Base-by-base conservation (phyloP, 2,888 invertebrate species). In the Sinohyriopsis cumingii region DNA sequence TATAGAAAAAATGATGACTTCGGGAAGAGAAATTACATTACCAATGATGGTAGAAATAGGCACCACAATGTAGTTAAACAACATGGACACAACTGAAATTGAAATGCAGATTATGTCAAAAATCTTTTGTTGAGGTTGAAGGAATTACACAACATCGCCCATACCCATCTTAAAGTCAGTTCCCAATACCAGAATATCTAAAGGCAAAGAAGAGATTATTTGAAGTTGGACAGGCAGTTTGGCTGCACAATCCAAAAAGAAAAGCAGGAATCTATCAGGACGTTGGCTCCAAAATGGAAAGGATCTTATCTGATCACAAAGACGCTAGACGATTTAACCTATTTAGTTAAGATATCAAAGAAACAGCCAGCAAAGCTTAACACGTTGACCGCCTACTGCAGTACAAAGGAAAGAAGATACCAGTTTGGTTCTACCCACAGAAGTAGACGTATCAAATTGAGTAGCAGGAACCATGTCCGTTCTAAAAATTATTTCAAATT, bases 1-100 rank as follows among this genome's bases (percentile, higher is more conserved):
- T 57, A 74, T 73, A 9, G 82, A 81, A 9, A 79, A 75, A 53
- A 61, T 56, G 55, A 65, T 75, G 63, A 63, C 68, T 45, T 56
- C 72, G n/a, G 69, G 70, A 12, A 54, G 74, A 18, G 76, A 82
- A 19, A 57, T 77, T 15, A 63, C 55, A 3, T 59, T 82, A 18
- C 77, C 80, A 19, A 18, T 76, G n/a, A 71, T 77, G 54, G 69
- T 56, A 19, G 45, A 64, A 20, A 28, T 12, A 53, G 62, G 20
- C 7, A 45, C 53, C 9, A 20, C 55, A 15, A 15, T 19, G 22
- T 7, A 33, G 53, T 33, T n/a, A 15, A n/a, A 53, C 53, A 24
- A 60, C n/a, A 19, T 22, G 19, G 22, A 60, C 20, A 20, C 56
- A 19, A 20, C 20, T 4, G 19, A 3, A 3, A 25, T 4, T 25